phyloP scores from a whole-genome alignment of 2,797 vertebrate species.

The Eremophila alpestris region DNA sequence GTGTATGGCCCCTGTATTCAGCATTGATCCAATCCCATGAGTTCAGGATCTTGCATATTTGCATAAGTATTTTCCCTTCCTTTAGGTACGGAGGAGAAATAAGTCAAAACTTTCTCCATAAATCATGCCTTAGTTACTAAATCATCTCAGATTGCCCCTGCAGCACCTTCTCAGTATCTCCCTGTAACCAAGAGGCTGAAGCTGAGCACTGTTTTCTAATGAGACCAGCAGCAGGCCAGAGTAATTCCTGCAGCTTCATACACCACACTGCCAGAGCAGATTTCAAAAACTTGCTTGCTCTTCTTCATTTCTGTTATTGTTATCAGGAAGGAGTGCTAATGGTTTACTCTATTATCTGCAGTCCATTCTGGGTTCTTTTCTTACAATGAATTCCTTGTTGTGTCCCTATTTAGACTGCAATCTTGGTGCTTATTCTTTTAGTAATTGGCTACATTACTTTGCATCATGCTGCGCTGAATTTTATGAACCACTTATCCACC shows the following conservation, averaged over 20 bases:
- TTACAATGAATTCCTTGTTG: slow-evolving; percentile 28
- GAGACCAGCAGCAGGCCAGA: background rate
- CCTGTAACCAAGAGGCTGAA: background rate
- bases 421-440: slow-evolving; percentile 46
- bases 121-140: background rate
- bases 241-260: slow-evolving; percentile 18
- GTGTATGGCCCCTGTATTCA: background rate
- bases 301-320: slow-evolving; percentile 28
- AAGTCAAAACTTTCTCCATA: background rate
- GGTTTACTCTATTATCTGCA: slow-evolving; percentile 22
- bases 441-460: slow-evolving; percentile 45
- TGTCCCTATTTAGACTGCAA: slow-evolving; percentile 22
- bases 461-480: slow-evolving; percentile 50
- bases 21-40: background rate
- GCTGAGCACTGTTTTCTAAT: background rate
- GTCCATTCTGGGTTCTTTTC: slow-evolving; percentile 7
- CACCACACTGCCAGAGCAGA: background rate
- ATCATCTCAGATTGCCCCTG: background rate
- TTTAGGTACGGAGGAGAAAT: background rate
- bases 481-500: slow-evolving; percentile 53
- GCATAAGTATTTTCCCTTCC: background rate
- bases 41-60: background rate
- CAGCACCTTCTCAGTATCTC: background rate
- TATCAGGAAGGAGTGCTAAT: slow-evolving; percentile 36
- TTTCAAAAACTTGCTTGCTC: slow-evolving; percentile 34